Evolutionary conservation across 1,140 invertebrate genomes (phyloP), one percentile per base, ranked within the genome.

Genomic region (Hesperophylax magnus): DNA sequence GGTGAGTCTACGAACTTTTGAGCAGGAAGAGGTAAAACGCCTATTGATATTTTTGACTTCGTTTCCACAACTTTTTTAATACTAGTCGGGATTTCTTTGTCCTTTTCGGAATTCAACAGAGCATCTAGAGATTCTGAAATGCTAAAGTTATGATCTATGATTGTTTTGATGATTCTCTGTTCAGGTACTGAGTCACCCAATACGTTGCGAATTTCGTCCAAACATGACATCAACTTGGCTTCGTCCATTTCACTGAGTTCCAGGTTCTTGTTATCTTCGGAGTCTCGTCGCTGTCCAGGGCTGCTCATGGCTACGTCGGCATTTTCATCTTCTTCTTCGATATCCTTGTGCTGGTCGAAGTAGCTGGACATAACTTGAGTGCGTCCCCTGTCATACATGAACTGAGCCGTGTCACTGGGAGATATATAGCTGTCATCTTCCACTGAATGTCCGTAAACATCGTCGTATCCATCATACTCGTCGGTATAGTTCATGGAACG

Each of bases 361-460:
- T 94, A 96, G 0, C 93, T 92, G 34, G 94, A 92, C 85, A 96
- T 94, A 84, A 93, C 93, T 82, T 93, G 92, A 85, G 93, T 91
- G 69, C 91, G 92, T 78, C 91, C 92, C 53, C 97, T 91, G 86
- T 98, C 96, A 86, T 94, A 98, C 85, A 98, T 93, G 89, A 96
- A 98, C 85, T 96, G 94, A 67, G 93, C 92, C 58, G 92, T 91
- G 92, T 97, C 96, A 86, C 94, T 94, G 7, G 97, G 97, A 27
- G 97, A 98, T 79, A 97, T 93, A 86, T 94, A 95, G 86, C 93
- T 94, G 85, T 94, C 95, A 85, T 97, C 96, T 89, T 98, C 97
- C 24, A 98, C 93, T 20, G 97, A 98, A 88, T 97, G 95, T 3
- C 97, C 97, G 87, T 98, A 98, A 79, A 97, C 93, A 91, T 98